Evolutionary conservation across 2,888 invertebrate genomes (phyloP).

Genomic region (Selenia dentaria): DNA sequence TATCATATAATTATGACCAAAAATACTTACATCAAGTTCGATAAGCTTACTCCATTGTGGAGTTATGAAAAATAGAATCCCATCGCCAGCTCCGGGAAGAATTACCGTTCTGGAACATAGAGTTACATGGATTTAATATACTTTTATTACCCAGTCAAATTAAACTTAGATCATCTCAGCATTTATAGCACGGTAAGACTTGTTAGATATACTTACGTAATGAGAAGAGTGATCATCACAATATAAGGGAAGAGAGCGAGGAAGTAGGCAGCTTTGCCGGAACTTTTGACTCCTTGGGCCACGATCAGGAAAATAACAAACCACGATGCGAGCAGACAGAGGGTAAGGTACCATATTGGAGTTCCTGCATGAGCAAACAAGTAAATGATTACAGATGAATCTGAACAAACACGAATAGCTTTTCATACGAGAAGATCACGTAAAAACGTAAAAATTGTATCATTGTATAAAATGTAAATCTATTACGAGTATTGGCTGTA

Average conservation of each 20-base stretch:
- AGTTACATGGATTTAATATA: too few relatives aligned
- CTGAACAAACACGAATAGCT: too few relatives aligned
- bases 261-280: conserved; percentile 94
- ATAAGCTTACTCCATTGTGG: conserved; percentile 91
- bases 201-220: conserved; percentile 67
- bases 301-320: conserved; percentile 87
- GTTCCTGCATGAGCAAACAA: too few relatives aligned
- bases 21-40: conserved; percentile 86
- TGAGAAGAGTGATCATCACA: conserved; percentile 89
- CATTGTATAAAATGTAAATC: too few relatives aligned
- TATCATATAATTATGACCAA: too few relatives aligned
- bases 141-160: too few relatives aligned
- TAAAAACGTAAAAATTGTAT: too few relatives aligned
- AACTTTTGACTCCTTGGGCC: conserved; percentile 89
- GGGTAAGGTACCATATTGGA: conserved; percentile 88
- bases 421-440: too few relatives aligned
- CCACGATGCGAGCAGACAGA: conserved; percentile 89
- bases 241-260: conserved; percentile 95
- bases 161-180: too few relatives aligned
- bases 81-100: conserved; percentile 86
- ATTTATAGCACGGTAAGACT: too few relatives aligned
- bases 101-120: conserved; percentile 78
- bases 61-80: conserved; percentile 91
- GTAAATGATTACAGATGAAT: too few relatives aligned
- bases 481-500: too few relatives aligned